Percentiles rank a stretch among this genome's conserved stretches.
These are phyloP conservation scores for Hippocampus comes DNA, from an alignment of 2,113 vertebrate genomes.

Conservation along the genomic window DNA sequence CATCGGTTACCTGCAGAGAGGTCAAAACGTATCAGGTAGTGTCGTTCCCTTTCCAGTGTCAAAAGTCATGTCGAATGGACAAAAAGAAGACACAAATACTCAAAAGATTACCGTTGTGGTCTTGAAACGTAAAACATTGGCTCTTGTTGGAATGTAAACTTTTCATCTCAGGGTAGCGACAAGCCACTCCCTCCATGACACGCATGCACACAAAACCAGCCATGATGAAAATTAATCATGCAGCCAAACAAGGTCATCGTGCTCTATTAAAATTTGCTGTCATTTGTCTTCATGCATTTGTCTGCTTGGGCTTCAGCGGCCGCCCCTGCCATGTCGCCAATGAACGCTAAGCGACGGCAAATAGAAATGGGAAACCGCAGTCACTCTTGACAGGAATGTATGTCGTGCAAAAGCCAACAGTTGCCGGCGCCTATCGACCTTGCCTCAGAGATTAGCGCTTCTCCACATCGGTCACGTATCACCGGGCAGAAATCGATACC, in stretches of 20 bases:
- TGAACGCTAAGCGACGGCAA: neutral
- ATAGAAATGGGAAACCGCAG: slow-evolving; percentile 5
- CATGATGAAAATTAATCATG: slow-evolving; percentile 25
- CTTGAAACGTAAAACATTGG: slow-evolving; percentile 33
- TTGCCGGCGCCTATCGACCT: slow-evolving; percentile 31
- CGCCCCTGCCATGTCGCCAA: neutral
- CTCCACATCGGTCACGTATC: slow-evolving; percentile 42
- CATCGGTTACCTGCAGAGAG: slow-evolving; percentile 9
- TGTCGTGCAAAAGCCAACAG: slow-evolving; percentile 29
- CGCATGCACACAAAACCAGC: slow-evolving; percentile 1
- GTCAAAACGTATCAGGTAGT: slow-evolving; percentile 13
- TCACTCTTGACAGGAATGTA: slow-evolving; percentile 1
- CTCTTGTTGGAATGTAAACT: slow-evolving; percentile 29
- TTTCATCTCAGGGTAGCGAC: neutral
- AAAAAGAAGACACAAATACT: neutral
- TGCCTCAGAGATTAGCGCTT: slow-evolving; percentile 35
- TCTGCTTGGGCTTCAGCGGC: neutral
- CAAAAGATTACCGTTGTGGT: slow-evolving; percentile 3
- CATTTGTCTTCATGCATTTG: slow-evolving; percentile 5
- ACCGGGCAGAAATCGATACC: slow-evolving; percentile 56
- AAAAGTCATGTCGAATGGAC: slow-evolving; percentile 29
- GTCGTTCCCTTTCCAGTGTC: slow-evolving; percentile 11
- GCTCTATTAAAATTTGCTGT: slow-evolving; percentile 9
- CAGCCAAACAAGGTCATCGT: slow-evolving; percentile 15
- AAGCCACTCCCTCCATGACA: neutral